phyloP scores from a whole-genome alignment of 2,888 invertebrate genomes.

The Cephus nigrinus region DNA sequence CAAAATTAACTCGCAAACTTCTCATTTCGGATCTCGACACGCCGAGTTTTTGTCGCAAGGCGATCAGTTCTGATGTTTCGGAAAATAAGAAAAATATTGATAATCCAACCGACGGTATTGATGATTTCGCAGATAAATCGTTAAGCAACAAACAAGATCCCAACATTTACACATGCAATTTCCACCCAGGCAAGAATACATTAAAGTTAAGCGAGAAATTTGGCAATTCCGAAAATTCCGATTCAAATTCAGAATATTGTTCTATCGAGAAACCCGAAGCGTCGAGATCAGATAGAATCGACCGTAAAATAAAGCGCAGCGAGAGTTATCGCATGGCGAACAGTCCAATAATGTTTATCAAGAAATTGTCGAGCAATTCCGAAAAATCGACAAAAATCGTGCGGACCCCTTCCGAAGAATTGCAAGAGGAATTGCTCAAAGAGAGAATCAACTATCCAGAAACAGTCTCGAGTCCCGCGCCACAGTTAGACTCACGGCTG shows the following conservation, averaged over 20 bases:
- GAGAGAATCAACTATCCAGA: slow-evolving; percentile 79
- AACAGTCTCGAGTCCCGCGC: slow-evolving; percentile 69
- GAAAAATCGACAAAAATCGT: slow-evolving; percentile 49
- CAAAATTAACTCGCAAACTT: slow-evolving; percentile 55
- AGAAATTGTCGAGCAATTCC: slow-evolving; percentile 58
- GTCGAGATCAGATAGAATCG: slow-evolving; percentile 23
- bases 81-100: neutral
- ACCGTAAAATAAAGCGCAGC: slow-evolving; percentile 78
- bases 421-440: slow-evolving; percentile 69
- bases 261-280: slow-evolving; percentile 23
- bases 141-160: neutral
- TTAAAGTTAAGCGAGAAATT: neutral
- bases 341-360: slow-evolving; percentile 76
- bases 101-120: neutral
- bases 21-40: slow-evolving; percentile 52
- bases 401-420: slow-evolving; percentile 60
- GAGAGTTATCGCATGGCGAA: slow-evolving; percentile 89
- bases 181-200: neutral
- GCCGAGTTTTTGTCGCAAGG: slow-evolving; percentile 35
- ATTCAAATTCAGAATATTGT: slow-evolving; percentile 3
- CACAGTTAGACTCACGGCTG: slow-evolving; percentile 50
- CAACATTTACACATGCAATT: neutral
- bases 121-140: neutral
- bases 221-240: slow-evolving; percentile 8
- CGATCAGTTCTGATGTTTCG: slow-evolving; percentile 9